A percentile compares a stretch with the other conserved stretches of the same genome.
These are phyloP conservation scores for Catostylus mosaicus DNA, from an alignment of 30 jellyfish, hydroid and myxozoan genomes.

Conservation along the genomic window DNA sequence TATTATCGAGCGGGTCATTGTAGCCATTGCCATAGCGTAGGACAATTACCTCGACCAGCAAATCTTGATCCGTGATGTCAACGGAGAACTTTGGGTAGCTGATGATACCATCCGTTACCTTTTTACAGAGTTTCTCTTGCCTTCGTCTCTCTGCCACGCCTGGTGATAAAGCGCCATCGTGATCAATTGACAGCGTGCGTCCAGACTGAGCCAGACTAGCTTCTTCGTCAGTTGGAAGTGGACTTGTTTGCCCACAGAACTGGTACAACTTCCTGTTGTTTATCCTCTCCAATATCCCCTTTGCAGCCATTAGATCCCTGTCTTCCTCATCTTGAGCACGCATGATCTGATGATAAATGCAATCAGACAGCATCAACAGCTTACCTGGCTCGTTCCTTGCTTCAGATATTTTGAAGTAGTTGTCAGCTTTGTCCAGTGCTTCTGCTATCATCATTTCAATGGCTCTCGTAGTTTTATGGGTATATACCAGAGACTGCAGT, in stretches of 20 bases:
- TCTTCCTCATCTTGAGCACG: conserved; percentile 16
- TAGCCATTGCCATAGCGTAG: conserved; percentile 29
- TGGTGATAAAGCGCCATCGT: background rate
- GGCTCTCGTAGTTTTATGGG: conserved; percentile 56
- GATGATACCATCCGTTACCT: conserved; percentile 1
- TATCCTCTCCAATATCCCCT: conserved; percentile 21
- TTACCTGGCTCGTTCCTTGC: conserved; percentile 33
- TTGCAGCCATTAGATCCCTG: conserved; percentile 20
- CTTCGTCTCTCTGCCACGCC: conserved; percentile 3
- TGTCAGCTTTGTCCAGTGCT: conserved; percentile 45
- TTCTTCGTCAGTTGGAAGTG: conserved; percentile 13
- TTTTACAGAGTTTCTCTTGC: background rate
- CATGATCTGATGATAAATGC: conserved; percentile 26
- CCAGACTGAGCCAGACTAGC: conserved; percentile 14
- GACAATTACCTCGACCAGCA: conserved; percentile 34
- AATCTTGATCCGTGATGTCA: conserved; percentile 23
- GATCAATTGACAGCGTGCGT: background rate
- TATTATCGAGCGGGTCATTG: conserved; percentile 47
- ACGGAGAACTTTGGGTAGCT: background rate
- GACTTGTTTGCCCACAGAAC: conserved; percentile 62
- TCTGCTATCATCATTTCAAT: conserved; percentile 72
- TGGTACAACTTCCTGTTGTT: conserved; percentile 28
- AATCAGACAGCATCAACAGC: conserved; percentile 33
- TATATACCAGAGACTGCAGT: conserved; percentile 43
- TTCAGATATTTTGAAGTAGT: conserved; percentile 17